Evolutionary conservation across 2,797 vertebrate genomes (phyloP), one percentile per base, ranked within the genome.

Genomic region (Pachyuromys duprasi): DNA sequence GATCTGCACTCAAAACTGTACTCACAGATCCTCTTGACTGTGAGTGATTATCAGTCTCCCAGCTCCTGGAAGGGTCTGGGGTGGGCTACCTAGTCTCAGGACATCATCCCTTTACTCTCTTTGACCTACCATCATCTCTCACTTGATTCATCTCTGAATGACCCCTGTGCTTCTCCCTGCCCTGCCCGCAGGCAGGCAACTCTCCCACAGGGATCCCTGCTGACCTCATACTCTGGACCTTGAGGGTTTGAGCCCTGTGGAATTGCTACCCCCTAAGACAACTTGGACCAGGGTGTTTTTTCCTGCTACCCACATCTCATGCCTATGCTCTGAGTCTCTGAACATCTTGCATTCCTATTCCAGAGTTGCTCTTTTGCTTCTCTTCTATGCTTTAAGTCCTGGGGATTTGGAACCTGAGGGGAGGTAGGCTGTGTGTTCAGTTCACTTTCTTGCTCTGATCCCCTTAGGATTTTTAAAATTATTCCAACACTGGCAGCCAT

Each of bases 221-320:
- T 24, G 63, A 36, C 14, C 55, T 42, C 4, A 39, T 18, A 63
- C n/a, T 36, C 11, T 5, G 3, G 63, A 4, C 53, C 17, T 42
- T 4, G 1, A 31, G 28, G 22, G 8, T 63, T 70, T 31, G 7
- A 39, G 13, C 26, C 4, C 18, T 74, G n/a, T 31, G 42, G 9
- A 92, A 78, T 36, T 17, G 2, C 62, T 81, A 20, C 24, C 8
- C 20, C 65, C 8, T 18, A 5, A 28, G 69, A 42, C 20, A 14
- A 42, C 65, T 76, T 57, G 6, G 2, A 0, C 14, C 28, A 20
- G 39, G 18, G 20, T 1, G 0, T 75, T 2, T 22, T 18, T 1
- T 22, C n/a, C 3, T 65, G 22, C 83, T 26, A 3, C 45, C 5
- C 0, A 33, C 28, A 65, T 26, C 12, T 22, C 28, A 8, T 67